These are phyloP conservation scores for Trichosurus vulpecula DNA, from an alignment of 2,797 vertebrate species.

Conservation along the genomic window DNA sequence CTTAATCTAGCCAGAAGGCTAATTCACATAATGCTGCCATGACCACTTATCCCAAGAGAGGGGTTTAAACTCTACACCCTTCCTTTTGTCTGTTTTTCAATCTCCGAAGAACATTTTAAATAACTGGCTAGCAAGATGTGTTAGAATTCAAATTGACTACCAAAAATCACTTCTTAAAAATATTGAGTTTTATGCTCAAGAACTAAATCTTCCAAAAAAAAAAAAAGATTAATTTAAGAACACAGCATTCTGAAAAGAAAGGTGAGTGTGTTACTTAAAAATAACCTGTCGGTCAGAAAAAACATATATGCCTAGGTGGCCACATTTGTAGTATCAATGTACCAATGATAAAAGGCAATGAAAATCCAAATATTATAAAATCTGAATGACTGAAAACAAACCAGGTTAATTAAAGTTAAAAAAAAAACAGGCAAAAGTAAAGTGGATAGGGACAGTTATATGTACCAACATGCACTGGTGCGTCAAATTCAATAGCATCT, in stretches of 20 bases:
- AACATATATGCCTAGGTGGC: constrained; percentile 74
- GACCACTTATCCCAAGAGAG: constrained; percentile 65
- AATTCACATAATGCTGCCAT: constrained; percentile 18
- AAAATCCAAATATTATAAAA: constrained; percentile 76
- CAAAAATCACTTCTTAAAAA: constrained; percentile 52
- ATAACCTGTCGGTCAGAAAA: constrained; percentile 43
- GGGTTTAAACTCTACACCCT: constrained; percentile 64
- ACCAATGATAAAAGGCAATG: constrained; percentile 39
- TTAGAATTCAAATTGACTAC: constrained; percentile 18
- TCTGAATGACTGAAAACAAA: constrained; percentile 64
- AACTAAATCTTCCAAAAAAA: constrained; percentile 37
- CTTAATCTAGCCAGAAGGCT: constrained; percentile 76
- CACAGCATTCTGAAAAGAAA: constrained; percentile 69
- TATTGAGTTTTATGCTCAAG: constrained; percentile 36
- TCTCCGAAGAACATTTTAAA: constrained; percentile 65
- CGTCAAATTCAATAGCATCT: neutral
- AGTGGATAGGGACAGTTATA: neutral
- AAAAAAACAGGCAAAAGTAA: constrained; percentile 57
- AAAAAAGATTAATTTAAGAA: constrained; percentile 49
- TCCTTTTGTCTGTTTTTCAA: constrained; percentile 61
- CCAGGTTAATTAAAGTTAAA: constrained; percentile 79
- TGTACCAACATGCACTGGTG: neutral
- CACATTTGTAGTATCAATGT: constrained; percentile 56
- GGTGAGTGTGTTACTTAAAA: constrained; percentile 71
- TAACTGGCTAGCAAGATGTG: constrained; percentile 59